Conservation (phyloP, 2,888 invertebrate species). For the Drosophila kuntzei region DNA sequence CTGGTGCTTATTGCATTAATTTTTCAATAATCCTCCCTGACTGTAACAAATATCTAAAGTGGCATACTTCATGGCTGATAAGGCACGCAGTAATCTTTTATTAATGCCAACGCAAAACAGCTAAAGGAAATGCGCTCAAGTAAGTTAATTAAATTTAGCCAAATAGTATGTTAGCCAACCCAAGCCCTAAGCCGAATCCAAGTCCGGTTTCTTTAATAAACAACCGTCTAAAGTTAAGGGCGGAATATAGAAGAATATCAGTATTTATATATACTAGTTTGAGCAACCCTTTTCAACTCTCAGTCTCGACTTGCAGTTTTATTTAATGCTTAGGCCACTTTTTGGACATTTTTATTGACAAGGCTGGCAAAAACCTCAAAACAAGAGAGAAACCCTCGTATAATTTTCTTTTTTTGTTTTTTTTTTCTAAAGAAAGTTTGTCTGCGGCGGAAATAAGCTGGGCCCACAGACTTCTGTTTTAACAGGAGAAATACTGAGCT, state of each 20-base stretch:
- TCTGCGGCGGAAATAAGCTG: constrained; percentile 72
- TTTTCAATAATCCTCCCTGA: constrained; percentile 74
- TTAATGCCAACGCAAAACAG: constrained; percentile 62
- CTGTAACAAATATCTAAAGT: constrained; percentile 74
- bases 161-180: constrained; percentile 21
- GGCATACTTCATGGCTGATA: constrained; percentile 69
- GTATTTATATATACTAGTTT: constrained; percentile 18
- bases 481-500: constrained; percentile 5
- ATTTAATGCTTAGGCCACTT: constrained; percentile 73
- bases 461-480: constrained; percentile 62
- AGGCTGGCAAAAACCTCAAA: constrained; percentile 55
- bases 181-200: neutral
- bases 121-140: constrained; percentile 60
- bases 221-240: constrained; percentile 12
- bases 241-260: constrained; percentile 1
- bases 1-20: constrained; percentile 74
- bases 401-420: constrained; percentile 53
- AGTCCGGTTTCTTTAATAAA: constrained; percentile 23
- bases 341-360: constrained; percentile 83
- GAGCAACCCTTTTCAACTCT: constrained; percentile 72
- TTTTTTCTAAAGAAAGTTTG: constrained; percentile 62
- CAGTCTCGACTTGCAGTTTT: constrained; percentile 25
- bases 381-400: constrained; percentile 57
- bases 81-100: constrained; percentile 75
- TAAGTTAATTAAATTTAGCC: constrained; percentile 81